Conservation (phyloP, 1,140 invertebrate species). For the Dufourea novaeangliae region DNA sequence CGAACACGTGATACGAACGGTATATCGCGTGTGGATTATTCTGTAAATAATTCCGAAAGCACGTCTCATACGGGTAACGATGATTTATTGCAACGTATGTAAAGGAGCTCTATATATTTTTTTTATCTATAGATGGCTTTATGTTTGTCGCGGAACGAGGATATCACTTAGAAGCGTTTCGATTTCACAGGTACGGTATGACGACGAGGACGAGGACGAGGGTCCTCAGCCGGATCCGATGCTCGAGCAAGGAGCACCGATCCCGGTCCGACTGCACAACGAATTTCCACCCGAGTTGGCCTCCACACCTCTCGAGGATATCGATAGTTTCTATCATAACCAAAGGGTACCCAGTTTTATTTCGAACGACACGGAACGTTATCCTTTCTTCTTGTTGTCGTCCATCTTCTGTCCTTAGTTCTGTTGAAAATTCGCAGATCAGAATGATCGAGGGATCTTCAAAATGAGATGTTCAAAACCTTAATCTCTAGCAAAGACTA, state of each 20-base stretch:
- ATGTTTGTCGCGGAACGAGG: background rate
- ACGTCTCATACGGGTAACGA: constrained; percentile 35
- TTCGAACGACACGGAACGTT: background rate
- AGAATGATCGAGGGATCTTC: too few relatives aligned
- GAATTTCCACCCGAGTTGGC: constrained; percentile 94
- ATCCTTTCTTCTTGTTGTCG: too few relatives aligned
- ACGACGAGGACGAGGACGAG: constrained; percentile 98
- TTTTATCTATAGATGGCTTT: constrained; percentile 1
- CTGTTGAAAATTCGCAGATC: too few relatives aligned
- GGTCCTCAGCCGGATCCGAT: constrained; percentile 95
- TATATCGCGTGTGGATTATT: background rate
- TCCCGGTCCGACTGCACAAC: constrained; percentile 94
- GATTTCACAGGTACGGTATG: constrained; percentile 91
- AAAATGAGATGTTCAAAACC: too few relatives aligned
- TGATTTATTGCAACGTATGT: constrained; percentile 7
- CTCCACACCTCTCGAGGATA: constrained; percentile 97
- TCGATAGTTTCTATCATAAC: constrained; percentile 96
- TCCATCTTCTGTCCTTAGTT: too few relatives aligned
- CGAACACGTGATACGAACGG: background rate
- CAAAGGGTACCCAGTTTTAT: constrained; percentile 87
- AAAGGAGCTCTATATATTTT: constrained; percentile 8
- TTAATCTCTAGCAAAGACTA: too few relatives aligned
- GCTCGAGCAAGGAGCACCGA: constrained; percentile 94
- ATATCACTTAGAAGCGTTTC: constrained; percentile 28
- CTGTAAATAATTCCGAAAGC: constrained; percentile 31